Conservation (phyloP, 2,888 invertebrate species). For the Sylvicola fuscatus region DNA sequence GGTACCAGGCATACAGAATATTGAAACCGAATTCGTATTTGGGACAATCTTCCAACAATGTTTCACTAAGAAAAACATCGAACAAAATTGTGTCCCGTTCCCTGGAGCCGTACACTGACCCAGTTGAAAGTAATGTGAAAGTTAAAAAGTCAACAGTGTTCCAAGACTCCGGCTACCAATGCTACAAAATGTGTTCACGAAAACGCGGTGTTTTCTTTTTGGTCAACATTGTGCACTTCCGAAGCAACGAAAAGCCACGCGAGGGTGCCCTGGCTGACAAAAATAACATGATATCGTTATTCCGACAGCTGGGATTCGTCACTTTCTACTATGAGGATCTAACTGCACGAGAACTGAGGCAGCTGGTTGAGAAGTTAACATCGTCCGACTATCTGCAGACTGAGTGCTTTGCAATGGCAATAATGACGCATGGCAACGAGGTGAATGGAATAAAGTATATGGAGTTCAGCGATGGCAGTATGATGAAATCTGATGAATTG, state of each 20-base stretch:
- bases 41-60: too few species aligned
- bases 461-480: constrained; percentile 2
- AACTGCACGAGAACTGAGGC: not conserved
- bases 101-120: too few species aligned
- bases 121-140: too few species aligned
- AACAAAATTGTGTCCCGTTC: too few species aligned
- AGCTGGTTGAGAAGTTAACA: constrained; percentile 1
- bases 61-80: too few species aligned
- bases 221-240: constrained; percentile 1
- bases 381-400: not conserved
- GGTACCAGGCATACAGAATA: too few species aligned
- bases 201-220: constrained; percentile 1
- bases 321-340: constrained; percentile 2
- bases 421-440: constrained; percentile 1
- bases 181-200: constrained; percentile 1
- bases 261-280: not conserved
- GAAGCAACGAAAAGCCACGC: not conserved
- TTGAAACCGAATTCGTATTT: too few species aligned
- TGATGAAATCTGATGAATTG: constrained; percentile 1
- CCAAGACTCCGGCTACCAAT: too few species aligned
- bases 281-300: constrained; percentile 1
- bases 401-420: not conserved
- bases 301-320: constrained; percentile 1
- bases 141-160: too few species aligned
- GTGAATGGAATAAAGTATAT: not conserved